Evolutionary conservation across 2,888 invertebrate genomes (phyloP).

Genomic region (Tetranychus piercei): DNA sequence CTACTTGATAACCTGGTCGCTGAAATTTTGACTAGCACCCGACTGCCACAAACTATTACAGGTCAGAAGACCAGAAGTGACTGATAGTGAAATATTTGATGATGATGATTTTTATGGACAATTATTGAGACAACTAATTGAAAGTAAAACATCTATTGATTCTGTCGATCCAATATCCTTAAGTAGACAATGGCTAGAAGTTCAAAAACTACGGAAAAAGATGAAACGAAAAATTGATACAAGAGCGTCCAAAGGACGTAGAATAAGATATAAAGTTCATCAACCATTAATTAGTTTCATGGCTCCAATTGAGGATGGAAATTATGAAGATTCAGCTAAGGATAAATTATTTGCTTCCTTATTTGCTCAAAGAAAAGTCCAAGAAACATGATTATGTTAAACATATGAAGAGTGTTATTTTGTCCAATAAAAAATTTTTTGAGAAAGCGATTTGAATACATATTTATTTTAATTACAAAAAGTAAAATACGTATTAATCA

Average conservation of each 20-base stretch:
- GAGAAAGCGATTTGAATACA: too few relatives aligned
- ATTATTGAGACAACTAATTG: constrained; percentile 70
- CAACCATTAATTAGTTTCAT: constrained; percentile 71
- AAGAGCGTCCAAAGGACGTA: constrained; percentile 79
- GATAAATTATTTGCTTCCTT: constrained; percentile 56
- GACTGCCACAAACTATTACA: too few relatives aligned
- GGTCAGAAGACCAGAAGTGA: too few relatives aligned
- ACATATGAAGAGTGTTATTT: too few relatives aligned
- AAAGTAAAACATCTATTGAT: constrained; percentile 58
- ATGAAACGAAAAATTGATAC: constrained; percentile 84
- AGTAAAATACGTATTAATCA: neutral
- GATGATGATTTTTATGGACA: constrained; percentile 95
- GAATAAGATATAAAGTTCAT: constrained; percentile 65
- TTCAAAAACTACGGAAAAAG: constrained; percentile 74
- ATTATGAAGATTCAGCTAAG: constrained; percentile 58
- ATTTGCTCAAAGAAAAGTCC: constrained; percentile 16
- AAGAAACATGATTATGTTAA: neutral
- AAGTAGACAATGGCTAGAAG: constrained; percentile 44
- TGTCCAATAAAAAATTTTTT: too few relatives aligned
- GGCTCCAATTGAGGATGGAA: constrained; percentile 52
- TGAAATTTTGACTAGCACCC: too few relatives aligned
- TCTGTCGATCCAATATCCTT: constrained; percentile 65
- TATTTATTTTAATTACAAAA: too few relatives aligned
- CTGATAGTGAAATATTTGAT: constrained; percentile 71
- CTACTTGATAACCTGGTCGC: too few relatives aligned